Conservation (phyloP, 2,113 vertebrate genomes). For the Morone saxatilis region DNA sequence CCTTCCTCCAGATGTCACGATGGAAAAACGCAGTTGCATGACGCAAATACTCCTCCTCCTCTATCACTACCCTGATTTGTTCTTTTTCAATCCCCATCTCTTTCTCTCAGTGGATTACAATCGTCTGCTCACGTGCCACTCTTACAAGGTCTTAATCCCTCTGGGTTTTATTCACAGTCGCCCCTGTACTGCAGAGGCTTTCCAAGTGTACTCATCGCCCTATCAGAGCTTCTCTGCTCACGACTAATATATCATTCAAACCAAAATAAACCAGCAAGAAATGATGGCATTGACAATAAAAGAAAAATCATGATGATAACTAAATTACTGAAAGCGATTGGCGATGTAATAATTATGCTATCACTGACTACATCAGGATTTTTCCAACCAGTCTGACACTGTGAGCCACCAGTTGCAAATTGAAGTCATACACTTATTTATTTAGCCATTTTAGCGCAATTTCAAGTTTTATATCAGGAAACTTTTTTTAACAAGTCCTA, state of each 20-base stretch:
- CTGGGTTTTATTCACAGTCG: conserved; percentile 33
- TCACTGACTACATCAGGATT: not conserved
- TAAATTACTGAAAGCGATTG: not conserved
- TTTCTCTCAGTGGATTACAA: conserved; percentile 65
- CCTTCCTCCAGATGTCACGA: conserved; percentile 57
- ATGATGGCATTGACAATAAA: not conserved
- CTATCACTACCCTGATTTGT: conserved; percentile 41
- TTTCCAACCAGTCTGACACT: not conserved
- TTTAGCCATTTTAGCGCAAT: not conserved
- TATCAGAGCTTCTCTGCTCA: not conserved
- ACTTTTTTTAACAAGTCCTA: not conserved
- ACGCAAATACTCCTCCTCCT: conserved; percentile 45
- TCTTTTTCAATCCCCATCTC: conserved; percentile 61
- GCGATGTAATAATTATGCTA: not conserved
- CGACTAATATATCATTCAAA: not conserved
- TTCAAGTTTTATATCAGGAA: not conserved
- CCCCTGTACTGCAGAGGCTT: conserved; percentile 12
- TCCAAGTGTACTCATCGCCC: not conserved
- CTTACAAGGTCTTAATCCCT: conserved; percentile 55
- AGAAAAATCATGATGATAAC: not conserved
- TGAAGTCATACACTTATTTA: not conserved
- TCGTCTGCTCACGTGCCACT: conserved; percentile 56
- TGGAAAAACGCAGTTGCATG: conserved; percentile 61
- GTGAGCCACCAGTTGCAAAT: not conserved
- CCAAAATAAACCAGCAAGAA: not conserved